phyloP scores from a whole-genome alignment of 35 echinoderm and acorn worm species.

The Apostichopus californicus region DNA sequence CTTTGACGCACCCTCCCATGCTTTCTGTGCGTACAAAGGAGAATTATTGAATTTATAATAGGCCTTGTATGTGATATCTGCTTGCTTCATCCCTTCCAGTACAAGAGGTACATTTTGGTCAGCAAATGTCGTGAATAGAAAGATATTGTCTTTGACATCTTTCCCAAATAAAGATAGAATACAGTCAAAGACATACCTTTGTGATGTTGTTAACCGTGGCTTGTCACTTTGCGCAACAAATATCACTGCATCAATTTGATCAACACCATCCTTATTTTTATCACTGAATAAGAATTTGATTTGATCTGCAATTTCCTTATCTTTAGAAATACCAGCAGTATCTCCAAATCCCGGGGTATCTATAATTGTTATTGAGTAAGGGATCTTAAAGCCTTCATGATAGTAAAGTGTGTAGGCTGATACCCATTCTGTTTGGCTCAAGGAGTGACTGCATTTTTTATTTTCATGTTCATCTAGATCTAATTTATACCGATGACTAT shows the following conservation, averaged over 20 bases:
- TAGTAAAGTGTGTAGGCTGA: not conserved
- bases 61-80: no score
- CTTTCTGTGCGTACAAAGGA: no score
- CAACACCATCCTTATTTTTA: constrained; percentile 29
- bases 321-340: not conserved
- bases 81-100: no score
- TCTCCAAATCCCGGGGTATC: not conserved
- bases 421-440: not conserved
- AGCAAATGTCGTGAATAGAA: constrained; percentile 67
- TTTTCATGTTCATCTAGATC: not conserved
- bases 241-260: constrained; percentile 72
- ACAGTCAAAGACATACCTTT: constrained; percentile 70
- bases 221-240: constrained; percentile 68
- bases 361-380: not conserved
- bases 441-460: not conserved
- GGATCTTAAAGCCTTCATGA: not conserved
- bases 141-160: constrained; percentile 69
- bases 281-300: constrained; percentile 55
- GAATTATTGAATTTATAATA: no score
- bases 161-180: constrained; percentile 72
- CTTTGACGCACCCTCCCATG: not conserved
- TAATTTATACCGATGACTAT: not conserved
- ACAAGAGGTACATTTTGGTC: not conserved
- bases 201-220: constrained; percentile 64
- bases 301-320: not conserved